These are phyloP conservation scores for Cerastis rubricosa DNA, from an alignment of 2,888 invertebrate species.

Conservation along the genomic window DNA sequence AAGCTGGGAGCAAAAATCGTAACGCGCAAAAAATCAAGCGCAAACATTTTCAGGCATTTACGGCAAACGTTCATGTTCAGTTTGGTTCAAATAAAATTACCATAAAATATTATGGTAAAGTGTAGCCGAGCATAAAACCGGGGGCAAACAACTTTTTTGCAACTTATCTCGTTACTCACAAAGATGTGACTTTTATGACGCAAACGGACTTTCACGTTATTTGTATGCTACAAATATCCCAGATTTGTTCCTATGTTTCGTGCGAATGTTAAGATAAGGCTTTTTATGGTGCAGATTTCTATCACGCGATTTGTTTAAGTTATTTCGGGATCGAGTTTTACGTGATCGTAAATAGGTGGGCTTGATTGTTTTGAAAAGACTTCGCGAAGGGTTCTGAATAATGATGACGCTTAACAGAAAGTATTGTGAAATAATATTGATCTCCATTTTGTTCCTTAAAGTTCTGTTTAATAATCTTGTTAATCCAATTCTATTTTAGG, in stretches of 20 bases:
- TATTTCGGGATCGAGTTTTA: constrained; percentile 57
- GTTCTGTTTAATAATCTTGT: background rate
- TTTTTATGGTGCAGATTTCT: constrained; percentile 71
- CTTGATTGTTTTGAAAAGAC: constrained; percentile 54
- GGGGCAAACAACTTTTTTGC: constrained; percentile 81
- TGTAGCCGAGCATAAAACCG: constrained; percentile 81
- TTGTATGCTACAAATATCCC: constrained; percentile 81
- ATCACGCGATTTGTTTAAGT: constrained; percentile 71
- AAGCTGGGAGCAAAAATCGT: constrained; percentile 13
- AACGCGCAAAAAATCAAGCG: constrained; percentile 52
- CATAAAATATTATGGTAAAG: constrained; percentile 84
- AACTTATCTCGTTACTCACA: constrained; percentile 87
- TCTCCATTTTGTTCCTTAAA: background rate
- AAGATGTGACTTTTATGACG: constrained; percentile 88
- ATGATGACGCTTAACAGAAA: background rate
- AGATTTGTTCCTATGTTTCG: constrained; percentile 76
- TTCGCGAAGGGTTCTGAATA: constrained; percentile 12
- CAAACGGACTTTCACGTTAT: constrained; percentile 84
- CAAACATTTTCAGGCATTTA: constrained; percentile 67
- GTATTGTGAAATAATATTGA: background rate
- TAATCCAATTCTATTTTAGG: background rate
- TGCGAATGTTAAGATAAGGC: constrained; percentile 71
- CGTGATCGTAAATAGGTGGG: constrained; percentile 50
- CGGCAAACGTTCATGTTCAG: constrained; percentile 71
- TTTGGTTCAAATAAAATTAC: constrained; percentile 83